Base-by-base conservation (phyloP, 2,888 invertebrate species). In the Theretra japonica region DNA sequence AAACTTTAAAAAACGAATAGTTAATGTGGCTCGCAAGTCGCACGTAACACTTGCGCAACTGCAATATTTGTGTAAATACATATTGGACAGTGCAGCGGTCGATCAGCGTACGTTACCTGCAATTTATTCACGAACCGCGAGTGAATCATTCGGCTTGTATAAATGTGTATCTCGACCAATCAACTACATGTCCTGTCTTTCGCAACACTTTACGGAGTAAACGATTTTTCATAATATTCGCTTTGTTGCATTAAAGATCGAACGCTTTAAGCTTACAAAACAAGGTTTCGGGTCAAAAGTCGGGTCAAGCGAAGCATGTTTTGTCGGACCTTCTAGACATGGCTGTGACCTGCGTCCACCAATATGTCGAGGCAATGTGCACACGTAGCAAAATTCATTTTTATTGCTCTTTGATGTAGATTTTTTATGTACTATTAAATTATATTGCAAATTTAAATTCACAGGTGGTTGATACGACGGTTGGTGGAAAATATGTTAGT, bases 261-360 rank as follows among this genome's bases (percentile, higher is more conserved):
- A 65, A 23, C 48, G 65, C 65, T 65, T 60, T 65, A 65, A 65
- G 65, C 65, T 65, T 65, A 65, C 65, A 65, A 65, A 65, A 65
- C 65, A 65, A 65, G 65, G 41, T 65, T 65, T 65, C 65, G 65
- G 65, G 65, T 65, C 65, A 65, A 65, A 65, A 65, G 65, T 65
- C 65, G 48, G 65, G 65, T 65, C 65, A 65, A 65, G 65, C 65
- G 65, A 65, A 65, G 65, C 65, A 65, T 65, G 65, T 65, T 65
- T 65, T 65, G 65, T 65, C 41, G 65, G 65, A 65, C 65, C 65
- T 65, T 65, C 65, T 65, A 65, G 65, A 65, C 65, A 17, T 65
- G 48, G 65, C 65, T 65, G 65, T 48, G 65, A 65, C 65, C 65
- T 65, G 65, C 65, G 65, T 65, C 65, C 23, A 65, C 65, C 62